phyloP scores from a whole-genome alignment of 1,140 invertebrate genomes.

The Battus philenor region DNA sequence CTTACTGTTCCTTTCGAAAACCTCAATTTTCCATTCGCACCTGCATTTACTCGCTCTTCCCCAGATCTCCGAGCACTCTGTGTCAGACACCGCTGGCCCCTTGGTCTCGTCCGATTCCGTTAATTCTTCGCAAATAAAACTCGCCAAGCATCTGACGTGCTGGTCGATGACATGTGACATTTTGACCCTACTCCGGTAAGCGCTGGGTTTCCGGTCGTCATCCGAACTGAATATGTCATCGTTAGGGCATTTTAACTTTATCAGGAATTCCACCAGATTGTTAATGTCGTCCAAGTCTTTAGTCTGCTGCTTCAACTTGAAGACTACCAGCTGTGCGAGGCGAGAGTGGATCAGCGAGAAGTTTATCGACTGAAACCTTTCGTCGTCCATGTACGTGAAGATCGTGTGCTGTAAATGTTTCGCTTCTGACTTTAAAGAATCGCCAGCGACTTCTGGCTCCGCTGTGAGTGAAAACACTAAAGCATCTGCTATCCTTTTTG shows the following conservation, averaged over 20 bases:
- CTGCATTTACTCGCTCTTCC: slow-evolving; percentile 49
- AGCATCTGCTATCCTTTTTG: slow-evolving; percentile 78
- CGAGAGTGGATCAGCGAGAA: slow-evolving; percentile 80
- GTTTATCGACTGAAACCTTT: slow-evolving; percentile 77
- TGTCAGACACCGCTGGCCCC: slow-evolving; percentile 70
- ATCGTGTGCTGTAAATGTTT: slow-evolving; percentile 81
- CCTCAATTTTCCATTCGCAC: slow-evolving; percentile 64
- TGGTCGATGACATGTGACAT: slow-evolving; percentile 42
- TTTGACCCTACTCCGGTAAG: slow-evolving; percentile 36
- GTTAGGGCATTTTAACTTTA: slow-evolving; percentile 59
- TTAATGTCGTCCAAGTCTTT: slow-evolving; percentile 55
- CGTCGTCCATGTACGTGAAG: slow-evolving; percentile 80
- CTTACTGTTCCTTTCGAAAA: slow-evolving; percentile 62
- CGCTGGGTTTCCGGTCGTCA: slow-evolving; percentile 45
- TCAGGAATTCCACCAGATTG: slow-evolving; percentile 47
- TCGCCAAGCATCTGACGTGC: slow-evolving; percentile 64
- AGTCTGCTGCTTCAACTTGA: slow-evolving; percentile 56
- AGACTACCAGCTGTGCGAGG: slow-evolving; percentile 78
- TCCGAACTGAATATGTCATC: slow-evolving; percentile 71
- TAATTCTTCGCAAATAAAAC: slow-evolving; percentile 64
- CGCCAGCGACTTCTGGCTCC: slow-evolving; percentile 56
- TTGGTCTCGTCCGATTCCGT: slow-evolving; percentile 37
- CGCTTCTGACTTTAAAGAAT: slow-evolving; percentile 78
- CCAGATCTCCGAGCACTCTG: slow-evolving; percentile 77
- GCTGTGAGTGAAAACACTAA: slow-evolving; percentile 56